Percentiles rank a stretch among this genome's conserved stretches.
Conservation (phyloP, 2,797 vertebrate species). For the Bovichtus variegatus region DNA sequence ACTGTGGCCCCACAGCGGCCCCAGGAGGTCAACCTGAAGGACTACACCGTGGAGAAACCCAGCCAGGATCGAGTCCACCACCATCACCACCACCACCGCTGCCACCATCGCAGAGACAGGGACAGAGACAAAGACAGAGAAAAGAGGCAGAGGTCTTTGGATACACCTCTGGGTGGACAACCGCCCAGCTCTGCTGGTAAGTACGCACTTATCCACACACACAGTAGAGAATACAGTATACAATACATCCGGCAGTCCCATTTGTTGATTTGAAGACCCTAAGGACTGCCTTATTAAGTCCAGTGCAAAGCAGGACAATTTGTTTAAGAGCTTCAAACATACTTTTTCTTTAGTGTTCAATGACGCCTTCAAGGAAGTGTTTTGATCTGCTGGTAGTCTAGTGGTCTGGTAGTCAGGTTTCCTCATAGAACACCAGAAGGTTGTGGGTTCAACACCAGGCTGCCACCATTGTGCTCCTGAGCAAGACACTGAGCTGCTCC, state of each 20-base stretch:
- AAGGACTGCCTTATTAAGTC: not conserved
- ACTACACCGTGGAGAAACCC: constrained; percentile 86
- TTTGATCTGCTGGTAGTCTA: too few relatives aligned
- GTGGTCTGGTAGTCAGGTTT: too few relatives aligned
- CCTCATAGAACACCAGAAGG: too few relatives aligned
- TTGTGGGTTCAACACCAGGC: too few relatives aligned
- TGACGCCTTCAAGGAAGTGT: not conserved
- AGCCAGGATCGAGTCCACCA: constrained; percentile 85
- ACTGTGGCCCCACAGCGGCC: constrained; percentile 89
- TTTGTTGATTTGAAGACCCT: not conserved
- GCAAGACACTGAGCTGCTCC: too few relatives aligned
- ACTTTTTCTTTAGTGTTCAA: too few relatives aligned
- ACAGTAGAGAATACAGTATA: too few relatives aligned
- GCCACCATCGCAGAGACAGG: constrained; percentile 88
- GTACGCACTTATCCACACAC: constrained; percentile 28
- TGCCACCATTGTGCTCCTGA: too few relatives aligned
- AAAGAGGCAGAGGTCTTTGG: constrained; percentile 92
- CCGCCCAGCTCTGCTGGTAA: constrained; percentile 84
- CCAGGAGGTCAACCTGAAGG: constrained; percentile 86
- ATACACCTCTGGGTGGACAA: constrained; percentile 85
- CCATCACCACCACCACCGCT: constrained; percentile 88
- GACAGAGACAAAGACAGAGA: constrained; percentile 81
- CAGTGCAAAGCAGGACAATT: not conserved
- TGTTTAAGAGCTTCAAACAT: too few relatives aligned
- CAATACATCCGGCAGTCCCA: not conserved